Evolutionary conservation across 2,113 vertebrate species (phyloP).

Genomic region (Cyprinodon brontotheroides): DNA sequence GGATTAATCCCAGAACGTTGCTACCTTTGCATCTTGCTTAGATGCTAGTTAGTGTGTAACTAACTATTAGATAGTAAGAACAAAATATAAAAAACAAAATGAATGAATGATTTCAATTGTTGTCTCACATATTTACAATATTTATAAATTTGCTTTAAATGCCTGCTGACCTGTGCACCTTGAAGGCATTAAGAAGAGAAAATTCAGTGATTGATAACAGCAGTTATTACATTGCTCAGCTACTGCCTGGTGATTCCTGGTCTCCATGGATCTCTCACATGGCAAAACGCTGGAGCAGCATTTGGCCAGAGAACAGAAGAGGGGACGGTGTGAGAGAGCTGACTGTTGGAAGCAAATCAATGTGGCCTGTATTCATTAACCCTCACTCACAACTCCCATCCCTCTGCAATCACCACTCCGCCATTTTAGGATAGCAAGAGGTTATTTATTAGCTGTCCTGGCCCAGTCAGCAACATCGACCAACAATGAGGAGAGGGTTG

Average conservation of each 20-base stretch:
- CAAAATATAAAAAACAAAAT: too few relatives aligned
- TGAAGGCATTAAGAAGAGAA: constrained; percentile 35
- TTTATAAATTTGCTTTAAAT: constrained; percentile 41
- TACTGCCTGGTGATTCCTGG: constrained; percentile 34
- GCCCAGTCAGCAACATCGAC: constrained; percentile 78
- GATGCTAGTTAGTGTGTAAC: too few relatives aligned
- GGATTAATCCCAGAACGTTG: too few relatives aligned
- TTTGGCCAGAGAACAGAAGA: constrained; percentile 69
- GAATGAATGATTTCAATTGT: too few relatives aligned
- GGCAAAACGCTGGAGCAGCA: constrained; percentile 77
- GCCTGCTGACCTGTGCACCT: constrained; percentile 21
- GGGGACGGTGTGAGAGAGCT: constrained; percentile 54
- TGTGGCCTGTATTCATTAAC: constrained; percentile 80
- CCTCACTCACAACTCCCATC: constrained; percentile 74
- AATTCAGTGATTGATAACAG: constrained; percentile 55
- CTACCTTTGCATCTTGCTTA: too few relatives aligned
- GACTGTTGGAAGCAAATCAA: constrained; percentile 72
- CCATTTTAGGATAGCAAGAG: constrained; percentile 73
- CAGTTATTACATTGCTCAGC: constrained; percentile 53
- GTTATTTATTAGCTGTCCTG: constrained; percentile 82
- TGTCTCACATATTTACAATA: too few relatives aligned
- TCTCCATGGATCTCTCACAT: constrained; percentile 48
- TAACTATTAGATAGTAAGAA: too few relatives aligned
- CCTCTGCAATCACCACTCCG: constrained; percentile 71
- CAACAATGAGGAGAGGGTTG: constrained; percentile 73